A percentile compares a stretch with the other conserved stretches of the same genome.
Conservation (phyloP, 2,888 invertebrate genomes). For the Drosophila mimica region DNA sequence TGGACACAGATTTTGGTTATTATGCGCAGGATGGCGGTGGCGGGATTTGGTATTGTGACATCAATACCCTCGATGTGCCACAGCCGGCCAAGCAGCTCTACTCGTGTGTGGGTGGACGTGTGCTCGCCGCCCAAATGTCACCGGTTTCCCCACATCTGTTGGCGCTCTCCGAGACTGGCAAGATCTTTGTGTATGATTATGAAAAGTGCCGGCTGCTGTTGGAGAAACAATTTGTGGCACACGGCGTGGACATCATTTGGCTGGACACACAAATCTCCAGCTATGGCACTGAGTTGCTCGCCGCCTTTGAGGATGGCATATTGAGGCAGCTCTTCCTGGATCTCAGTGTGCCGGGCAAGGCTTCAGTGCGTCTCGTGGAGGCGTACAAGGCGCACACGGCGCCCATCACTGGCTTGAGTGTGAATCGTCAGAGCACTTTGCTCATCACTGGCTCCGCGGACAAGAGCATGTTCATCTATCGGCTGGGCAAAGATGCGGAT, state of each 20-base stretch:
- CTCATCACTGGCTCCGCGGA: constrained; percentile 90
- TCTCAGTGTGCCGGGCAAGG: constrained; percentile 42
- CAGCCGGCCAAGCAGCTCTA: constrained; percentile 86
- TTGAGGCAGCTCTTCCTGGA: constrained; percentile 86
- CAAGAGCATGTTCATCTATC: constrained; percentile 89
- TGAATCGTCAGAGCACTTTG: constrained; percentile 87
- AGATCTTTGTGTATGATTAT: constrained; percentile 91
- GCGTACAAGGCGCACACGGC: constrained; percentile 89
- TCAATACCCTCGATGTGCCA: constrained; percentile 86
- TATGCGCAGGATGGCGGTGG: constrained; percentile 96
- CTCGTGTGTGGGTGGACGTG: constrained; percentile 91
- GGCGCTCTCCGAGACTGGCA: constrained; percentile 90
- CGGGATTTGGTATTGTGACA: constrained; percentile 91
- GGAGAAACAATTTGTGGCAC: constrained; percentile 87
- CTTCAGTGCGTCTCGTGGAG: constrained; percentile 83
- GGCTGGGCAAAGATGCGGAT: constrained; percentile 82
- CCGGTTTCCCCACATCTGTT: constrained; percentile 90
- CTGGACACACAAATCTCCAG: constrained; percentile 88
- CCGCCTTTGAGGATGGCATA: constrained; percentile 90
- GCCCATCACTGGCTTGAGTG: constrained; percentile 87
- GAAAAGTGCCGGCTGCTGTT: constrained; percentile 87
- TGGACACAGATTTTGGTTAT: constrained; percentile 86
- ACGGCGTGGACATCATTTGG: constrained; percentile 89
- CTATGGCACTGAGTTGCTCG: constrained; percentile 88
- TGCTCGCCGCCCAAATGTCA: constrained; percentile 89